Conservation (phyloP, 2,797 vertebrate genomes). For the Pangasius krempfi region DNA sequence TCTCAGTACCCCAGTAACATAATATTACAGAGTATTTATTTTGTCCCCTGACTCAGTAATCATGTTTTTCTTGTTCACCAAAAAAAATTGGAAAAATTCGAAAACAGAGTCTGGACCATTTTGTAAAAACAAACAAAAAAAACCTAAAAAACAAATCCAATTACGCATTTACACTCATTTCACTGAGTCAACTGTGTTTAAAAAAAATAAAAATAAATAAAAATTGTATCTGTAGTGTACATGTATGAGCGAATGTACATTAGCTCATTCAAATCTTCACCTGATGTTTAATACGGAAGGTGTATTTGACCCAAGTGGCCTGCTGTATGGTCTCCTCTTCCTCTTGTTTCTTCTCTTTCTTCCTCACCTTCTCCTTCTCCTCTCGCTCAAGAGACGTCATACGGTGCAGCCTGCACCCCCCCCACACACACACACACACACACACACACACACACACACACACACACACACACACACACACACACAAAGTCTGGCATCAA, state of each 20-base stretch:
- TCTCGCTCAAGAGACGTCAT: slow-evolving; percentile 97
- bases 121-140: not conserved
- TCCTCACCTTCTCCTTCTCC: slow-evolving; percentile 97
- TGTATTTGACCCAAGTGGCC: slow-evolving; percentile 98
- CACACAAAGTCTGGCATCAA: not conserved
- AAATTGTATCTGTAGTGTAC: not conserved
- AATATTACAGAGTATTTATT: not conserved
- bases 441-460: not conserved
- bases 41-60: not conserved
- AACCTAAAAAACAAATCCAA: not conserved
- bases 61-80: not conserved
- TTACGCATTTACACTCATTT: not conserved
- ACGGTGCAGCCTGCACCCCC: slow-evolving; percentile 82
- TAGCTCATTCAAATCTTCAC: slow-evolving; percentile 65
- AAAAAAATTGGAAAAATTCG: not conserved
- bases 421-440: not conserved
- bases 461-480: slow-evolving; percentile 5
- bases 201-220: too few species aligned
- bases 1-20: not conserved
- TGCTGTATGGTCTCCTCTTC: slow-evolving; percentile 97
- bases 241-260: not conserved
- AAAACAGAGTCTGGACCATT: not conserved
- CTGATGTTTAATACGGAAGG: slow-evolving; percentile 97
- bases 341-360: slow-evolving; percentile 95
- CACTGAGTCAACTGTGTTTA: not conserved